A percentile compares a stretch with the other conserved stretches of the same genome.
These are phyloP conservation scores for Vespertilio murinus DNA, from an alignment of 2,797 vertebrate genomes.

Conservation along the genomic window DNA sequence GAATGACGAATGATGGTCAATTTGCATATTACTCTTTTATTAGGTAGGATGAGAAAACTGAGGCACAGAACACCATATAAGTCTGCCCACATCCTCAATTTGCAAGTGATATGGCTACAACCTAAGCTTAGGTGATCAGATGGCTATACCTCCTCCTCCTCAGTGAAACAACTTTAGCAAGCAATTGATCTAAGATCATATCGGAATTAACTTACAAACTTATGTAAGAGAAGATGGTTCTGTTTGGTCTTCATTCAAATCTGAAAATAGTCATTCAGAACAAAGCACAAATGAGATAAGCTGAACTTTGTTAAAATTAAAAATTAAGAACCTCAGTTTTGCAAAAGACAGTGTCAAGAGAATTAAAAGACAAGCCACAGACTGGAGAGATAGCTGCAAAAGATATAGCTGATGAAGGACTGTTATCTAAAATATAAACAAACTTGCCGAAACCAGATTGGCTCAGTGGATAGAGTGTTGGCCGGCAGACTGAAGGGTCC, in stretches of 20 bases:
- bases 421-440: not conserved
- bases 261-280: not conserved
- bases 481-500: too few species aligned
- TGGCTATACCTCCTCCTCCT: not conserved
- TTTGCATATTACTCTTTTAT: too few species aligned
- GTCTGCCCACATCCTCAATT: not conserved
- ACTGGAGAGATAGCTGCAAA: not conserved
- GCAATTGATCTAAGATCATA: not conserved
- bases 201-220: not conserved
- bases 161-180: not conserved
- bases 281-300: not conserved
- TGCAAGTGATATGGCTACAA: not conserved
- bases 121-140: not conserved
- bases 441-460: too few species aligned
- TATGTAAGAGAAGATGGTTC: not conserved
- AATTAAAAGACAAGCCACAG: not conserved
- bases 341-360: not conserved
- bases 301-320: not conserved
- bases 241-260: constrained; percentile 32
- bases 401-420: not conserved
- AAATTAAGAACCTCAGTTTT: not conserved
- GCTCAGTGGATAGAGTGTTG: too few species aligned
- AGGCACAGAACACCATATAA: not conserved
- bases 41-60: not conserved
- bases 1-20: too few species aligned